Evolutionary conservation across 2,888 invertebrate genomes (phyloP), one percentile per base, ranked within the genome.

Genomic region (Scaptomyza caliginosa): DNA sequence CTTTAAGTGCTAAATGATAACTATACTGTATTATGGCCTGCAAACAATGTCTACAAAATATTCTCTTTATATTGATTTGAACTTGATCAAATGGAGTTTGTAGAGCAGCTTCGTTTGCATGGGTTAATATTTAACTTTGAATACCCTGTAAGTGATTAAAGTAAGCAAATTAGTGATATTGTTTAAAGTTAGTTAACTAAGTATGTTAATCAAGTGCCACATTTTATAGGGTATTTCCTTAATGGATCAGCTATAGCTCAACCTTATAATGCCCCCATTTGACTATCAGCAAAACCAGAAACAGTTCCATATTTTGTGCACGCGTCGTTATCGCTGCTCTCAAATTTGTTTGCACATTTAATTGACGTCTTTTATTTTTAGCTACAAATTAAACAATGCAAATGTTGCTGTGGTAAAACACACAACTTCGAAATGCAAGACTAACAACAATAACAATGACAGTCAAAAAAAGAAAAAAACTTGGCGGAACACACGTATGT

Each of bases 291-390:
- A 39, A 64, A 58, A 51, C 48, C 57, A 42, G 54, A 72, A 66
- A 57, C 56, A 54, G 58, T 62, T 62, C 54, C 59, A 43, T 40
- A 21, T 42, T 48, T 50, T 58, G 62, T 72, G 60, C 52, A 72
- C 60, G 54, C 51, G 46, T 72, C 48, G 59, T 54, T 21, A 19
- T 48, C 42, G 40, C 45, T 23, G 46, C 46, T 69, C 42, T 65
- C 55, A 48, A 39, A 54, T 57, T 48, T 84, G 67, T 81, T 81
- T 84, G 52, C 71, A 55, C 74, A 67, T 68, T 78, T 67, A 74
- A 81, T 85, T 81, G 67, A 77, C 79, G 50, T 54, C 30, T 65
- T 67, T 64, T 85, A 81, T 85, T 82, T 81, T 84, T 71, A 77
- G 76, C 49, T 21, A 40, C 67, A 78, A 63, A 58, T 76, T 63